Conservation (phyloP, 2,888 invertebrate species). For the Oligia fasciuncula region DNA sequence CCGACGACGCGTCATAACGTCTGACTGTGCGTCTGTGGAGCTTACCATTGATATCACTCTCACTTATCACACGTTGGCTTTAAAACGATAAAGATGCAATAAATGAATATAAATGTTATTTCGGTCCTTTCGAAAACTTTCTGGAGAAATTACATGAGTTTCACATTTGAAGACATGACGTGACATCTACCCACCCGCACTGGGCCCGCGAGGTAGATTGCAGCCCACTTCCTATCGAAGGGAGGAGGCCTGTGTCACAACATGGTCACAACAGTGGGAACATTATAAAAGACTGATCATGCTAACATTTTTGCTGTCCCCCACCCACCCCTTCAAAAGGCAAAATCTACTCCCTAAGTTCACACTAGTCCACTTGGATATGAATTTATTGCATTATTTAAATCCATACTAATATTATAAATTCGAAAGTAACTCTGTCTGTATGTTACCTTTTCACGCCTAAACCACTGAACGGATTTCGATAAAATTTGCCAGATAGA, state of each 20-base stretch:
- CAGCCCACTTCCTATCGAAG: neutral
- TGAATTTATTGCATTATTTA: neutral
- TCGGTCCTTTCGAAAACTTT: neutral
- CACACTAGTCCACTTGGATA: neutral
- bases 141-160: neutral
- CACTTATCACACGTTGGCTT: neutral
- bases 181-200: neutral
- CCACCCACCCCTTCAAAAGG: neutral
- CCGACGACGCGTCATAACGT: constrained; percentile 30
- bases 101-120: neutral
- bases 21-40: constrained; percentile 27
- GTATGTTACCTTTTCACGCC: too few relatives aligned
- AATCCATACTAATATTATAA: too few relatives aligned
- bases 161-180: neutral
- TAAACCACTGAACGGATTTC: too few relatives aligned
- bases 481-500: too few relatives aligned
- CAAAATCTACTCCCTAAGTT: neutral
- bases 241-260: neutral
- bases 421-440: too few relatives aligned
- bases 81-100: neutral
- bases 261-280: too few relatives aligned
- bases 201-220: neutral
- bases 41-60: constrained; percentile 10
- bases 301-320: neutral
- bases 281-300: neutral